phyloP scores from a whole-genome alignment of 2,888 invertebrate species.

The Zele albiditarsus region DNA sequence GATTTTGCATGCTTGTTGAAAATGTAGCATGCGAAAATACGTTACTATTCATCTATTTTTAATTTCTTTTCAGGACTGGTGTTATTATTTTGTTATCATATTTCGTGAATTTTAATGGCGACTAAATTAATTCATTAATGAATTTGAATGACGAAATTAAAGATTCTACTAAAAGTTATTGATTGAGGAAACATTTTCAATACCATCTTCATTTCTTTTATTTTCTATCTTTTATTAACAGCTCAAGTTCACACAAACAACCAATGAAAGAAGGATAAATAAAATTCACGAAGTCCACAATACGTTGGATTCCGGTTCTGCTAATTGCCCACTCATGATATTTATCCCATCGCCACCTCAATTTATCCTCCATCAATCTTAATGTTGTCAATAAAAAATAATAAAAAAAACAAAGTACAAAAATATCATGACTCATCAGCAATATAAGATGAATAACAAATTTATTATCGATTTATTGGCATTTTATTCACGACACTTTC shows the following conservation, averaged over 20 bases:
- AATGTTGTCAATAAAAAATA: conserved; percentile 16
- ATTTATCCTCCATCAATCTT: conserved; percentile 36
- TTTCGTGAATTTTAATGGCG: not conserved
- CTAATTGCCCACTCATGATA: conserved; percentile 12
- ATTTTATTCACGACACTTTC: not conserved
- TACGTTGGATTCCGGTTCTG: conserved; percentile 29
- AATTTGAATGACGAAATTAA: not conserved
- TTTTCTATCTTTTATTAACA: conserved; percentile 33
- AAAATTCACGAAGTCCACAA: conserved; percentile 12
- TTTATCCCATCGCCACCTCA: conserved; percentile 13
- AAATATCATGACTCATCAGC: not conserved
- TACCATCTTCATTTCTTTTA: conserved; percentile 6
- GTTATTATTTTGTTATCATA: not conserved
- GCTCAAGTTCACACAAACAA: conserved; percentile 49
- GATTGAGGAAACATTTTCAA: conserved; percentile 26
- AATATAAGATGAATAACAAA: not conserved
- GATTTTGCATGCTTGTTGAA: not conserved
- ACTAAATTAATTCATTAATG: not conserved
- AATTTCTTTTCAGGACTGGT: not conserved
- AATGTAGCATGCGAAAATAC: not conserved
- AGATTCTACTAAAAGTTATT: not conserved
- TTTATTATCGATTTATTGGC: not conserved
- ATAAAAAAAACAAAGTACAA: not conserved
- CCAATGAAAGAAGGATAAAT: conserved; percentile 18
- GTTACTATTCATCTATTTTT: not conserved